phyloP scores from a whole-genome alignment of 2,113 vertebrate species.

The Nettapus auritus region DNA sequence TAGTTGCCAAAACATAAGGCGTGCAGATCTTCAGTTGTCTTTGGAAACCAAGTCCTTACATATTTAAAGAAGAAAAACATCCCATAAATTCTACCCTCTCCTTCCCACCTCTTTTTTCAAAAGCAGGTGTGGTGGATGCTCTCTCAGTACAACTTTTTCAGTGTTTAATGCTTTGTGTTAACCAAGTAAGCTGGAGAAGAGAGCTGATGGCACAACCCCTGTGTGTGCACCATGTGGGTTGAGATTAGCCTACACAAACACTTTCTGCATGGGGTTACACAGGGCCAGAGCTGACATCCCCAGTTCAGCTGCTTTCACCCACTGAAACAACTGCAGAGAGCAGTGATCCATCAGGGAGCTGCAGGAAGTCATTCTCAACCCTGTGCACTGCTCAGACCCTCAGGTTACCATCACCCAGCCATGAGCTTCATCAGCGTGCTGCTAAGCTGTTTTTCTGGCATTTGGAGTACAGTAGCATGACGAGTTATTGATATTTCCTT shows the following conservation, averaged over 20 bases:
- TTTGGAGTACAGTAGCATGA: neutral
- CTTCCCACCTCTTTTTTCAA: neutral
- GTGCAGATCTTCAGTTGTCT: neutral
- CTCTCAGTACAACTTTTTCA: neutral
- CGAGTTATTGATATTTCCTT: neutral
- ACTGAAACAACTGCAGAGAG: neutral
- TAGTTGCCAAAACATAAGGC: neutral
- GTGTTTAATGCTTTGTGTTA: neutral
- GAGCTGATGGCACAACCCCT: neutral
- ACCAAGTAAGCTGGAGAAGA: neutral
- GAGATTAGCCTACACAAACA: neutral
- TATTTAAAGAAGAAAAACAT: neutral
- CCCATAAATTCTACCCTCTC: neutral
- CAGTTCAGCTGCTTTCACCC: neutral
- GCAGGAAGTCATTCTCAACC: neutral
- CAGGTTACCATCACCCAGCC: neutral
- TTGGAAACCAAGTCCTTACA: neutral
- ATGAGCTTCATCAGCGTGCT: neutral
- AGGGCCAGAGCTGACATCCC: neutral
- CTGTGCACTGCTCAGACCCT: neutral
- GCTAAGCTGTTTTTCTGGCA: neutral
- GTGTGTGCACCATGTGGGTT: rapidly evolving
- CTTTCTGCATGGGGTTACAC: neutral
- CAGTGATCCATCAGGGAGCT: neutral
- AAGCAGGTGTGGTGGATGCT: neutral